phyloP scores from a whole-genome alignment of 2,888 invertebrate species.

The Drosophila seclusa region DNA sequence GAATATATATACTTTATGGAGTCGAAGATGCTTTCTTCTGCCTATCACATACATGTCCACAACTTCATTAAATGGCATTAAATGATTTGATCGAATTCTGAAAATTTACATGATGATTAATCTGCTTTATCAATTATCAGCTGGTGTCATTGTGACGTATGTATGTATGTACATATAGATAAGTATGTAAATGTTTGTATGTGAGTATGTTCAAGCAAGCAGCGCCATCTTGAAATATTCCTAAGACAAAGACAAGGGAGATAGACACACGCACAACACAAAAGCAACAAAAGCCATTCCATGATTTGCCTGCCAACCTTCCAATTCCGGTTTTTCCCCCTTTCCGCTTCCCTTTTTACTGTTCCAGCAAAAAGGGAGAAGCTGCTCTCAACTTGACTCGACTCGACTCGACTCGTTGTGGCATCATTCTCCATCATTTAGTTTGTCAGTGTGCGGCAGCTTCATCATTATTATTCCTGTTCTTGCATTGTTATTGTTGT shows the following conservation, averaged over 20 bases:
- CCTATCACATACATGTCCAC: not conserved
- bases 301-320: constrained; percentile 63
- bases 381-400: constrained; percentile 33
- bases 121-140: not conserved
- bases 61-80: not conserved
- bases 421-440: constrained; percentile 80
- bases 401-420: constrained; percentile 34
- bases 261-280: constrained; percentile 41
- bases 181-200: constrained; percentile 3
- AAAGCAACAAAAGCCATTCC: constrained; percentile 56
- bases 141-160: constrained; percentile 34
- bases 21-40: not conserved
- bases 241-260: constrained; percentile 35
- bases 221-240: constrained; percentile 78
- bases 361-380: constrained; percentile 27
- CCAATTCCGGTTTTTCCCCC: constrained; percentile 18
- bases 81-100: not conserved
- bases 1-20: not conserved
- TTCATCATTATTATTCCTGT: constrained; percentile 78
- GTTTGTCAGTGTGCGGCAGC: constrained; percentile 81
- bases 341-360: constrained; percentile 8
- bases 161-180: not conserved
- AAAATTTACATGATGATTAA: not conserved
- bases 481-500: constrained; percentile 29
- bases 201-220: constrained; percentile 35